These are phyloP conservation scores for Atrichornis clamosus DNA, from an alignment of 2,113 vertebrate species.

Conservation along the genomic window DNA sequence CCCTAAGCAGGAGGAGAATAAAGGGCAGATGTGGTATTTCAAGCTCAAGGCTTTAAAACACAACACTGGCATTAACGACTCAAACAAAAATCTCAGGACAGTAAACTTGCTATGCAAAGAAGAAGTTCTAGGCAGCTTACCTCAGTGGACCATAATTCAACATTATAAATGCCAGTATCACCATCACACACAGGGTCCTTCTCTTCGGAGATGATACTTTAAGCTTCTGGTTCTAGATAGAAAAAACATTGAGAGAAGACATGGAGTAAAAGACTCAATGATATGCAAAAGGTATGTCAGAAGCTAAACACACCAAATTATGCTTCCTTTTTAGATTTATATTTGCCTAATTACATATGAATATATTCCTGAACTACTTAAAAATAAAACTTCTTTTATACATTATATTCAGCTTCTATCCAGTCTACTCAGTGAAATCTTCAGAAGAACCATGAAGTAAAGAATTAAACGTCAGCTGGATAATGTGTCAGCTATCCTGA, in stretches of 20 bases:
- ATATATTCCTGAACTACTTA: not conserved
- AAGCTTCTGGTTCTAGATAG: conserved; percentile 83
- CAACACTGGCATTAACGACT: not conserved
- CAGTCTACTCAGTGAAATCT: not conserved
- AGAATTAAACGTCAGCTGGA: not conserved
- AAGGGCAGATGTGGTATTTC: not conserved
- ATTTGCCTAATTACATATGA: not conserved
- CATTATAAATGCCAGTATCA: conserved; percentile 83
- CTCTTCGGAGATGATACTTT: conserved; percentile 86
- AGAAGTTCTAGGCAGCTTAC: conserved; percentile 69
- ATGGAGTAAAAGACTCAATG: not conserved
- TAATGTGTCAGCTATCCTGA: not conserved
- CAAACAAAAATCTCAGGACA: not conserved
- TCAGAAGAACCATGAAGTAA: not conserved
- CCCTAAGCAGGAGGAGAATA: not conserved
- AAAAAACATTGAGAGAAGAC: not conserved
- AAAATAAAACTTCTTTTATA: not conserved
- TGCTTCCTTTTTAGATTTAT: not conserved
- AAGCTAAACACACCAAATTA: not conserved
- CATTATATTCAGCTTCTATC: not conserved
- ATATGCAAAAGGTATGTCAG: not conserved
- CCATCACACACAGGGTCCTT: conserved; percentile 88
- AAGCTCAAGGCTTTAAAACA: not conserved
- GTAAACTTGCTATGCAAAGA: not conserved
- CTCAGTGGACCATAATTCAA: conserved; percentile 83